Evolutionary conservation across 2,113 vertebrate species (phyloP).

Genomic region (Chlorodrepanis virens): DNA sequence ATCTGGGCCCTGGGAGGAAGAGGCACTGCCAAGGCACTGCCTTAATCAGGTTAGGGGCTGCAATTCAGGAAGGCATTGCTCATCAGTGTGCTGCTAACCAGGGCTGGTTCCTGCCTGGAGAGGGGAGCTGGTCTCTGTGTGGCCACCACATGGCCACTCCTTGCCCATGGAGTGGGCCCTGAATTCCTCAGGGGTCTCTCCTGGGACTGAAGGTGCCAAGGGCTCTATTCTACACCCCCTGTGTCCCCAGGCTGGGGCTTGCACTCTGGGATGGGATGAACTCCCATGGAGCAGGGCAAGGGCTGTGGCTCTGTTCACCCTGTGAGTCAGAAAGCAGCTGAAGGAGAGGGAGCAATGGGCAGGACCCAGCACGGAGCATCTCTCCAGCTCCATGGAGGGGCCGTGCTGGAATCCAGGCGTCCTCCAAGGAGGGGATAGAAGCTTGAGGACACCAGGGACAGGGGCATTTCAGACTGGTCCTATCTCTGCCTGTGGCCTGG

Average conservation of each 20-base stretch:
- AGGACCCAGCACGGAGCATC: neutral
- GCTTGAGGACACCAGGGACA: neutral
- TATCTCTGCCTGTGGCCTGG: neutral
- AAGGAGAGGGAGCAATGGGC: neutral
- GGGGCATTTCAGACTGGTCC: neutral
- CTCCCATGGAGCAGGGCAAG: neutral
- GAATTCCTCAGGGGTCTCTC: neutral
- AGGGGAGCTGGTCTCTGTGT: neutral
- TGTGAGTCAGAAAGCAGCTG: neutral
- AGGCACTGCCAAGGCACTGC: neutral
- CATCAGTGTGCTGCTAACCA: neutral
- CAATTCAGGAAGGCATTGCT: conserved; percentile 34
- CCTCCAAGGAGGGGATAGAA: neutral
- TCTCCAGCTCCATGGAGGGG: neutral
- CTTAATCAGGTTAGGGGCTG: conserved; percentile 37
- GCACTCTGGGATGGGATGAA: neutral
- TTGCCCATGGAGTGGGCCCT: rapidly evolving
- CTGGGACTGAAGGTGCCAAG: neutral
- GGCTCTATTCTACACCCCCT: neutral
- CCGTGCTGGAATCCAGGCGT: neutral
- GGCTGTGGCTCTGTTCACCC: neutral
- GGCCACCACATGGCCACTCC: neutral
- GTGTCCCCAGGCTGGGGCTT: rapidly evolving
- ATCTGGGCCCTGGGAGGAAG: neutral
- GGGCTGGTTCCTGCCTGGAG: neutral